Evolutionary conservation across 2,113 vertebrate genomes (phyloP).

Genomic region (Trematomus loennbergii): DNA sequence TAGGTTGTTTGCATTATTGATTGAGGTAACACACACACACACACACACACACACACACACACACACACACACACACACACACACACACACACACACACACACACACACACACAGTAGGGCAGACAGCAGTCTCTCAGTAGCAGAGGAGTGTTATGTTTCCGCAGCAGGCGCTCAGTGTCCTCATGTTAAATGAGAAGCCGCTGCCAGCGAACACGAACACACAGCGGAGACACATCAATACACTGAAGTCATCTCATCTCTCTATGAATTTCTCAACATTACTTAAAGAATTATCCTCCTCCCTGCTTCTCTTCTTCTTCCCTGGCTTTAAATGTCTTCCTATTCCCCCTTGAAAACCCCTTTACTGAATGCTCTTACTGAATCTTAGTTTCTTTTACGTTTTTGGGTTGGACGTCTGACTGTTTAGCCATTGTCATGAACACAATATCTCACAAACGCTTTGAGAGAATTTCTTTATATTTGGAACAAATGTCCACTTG

Average conservation of each 20-base stretch:
- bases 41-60: no score
- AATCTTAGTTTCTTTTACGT: not conserved
- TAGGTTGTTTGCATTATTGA: constrained; percentile 78
- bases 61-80: no score
- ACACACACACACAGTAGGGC: constrained; percentile 28
- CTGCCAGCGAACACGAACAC: constrained; percentile 18
- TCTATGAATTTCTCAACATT: not conserved
- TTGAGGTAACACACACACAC: no score
- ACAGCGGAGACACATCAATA: not conserved
- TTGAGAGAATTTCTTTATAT: no score
- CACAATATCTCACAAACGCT: no score
- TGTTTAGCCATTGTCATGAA: no score
- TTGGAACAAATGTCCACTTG: no score
- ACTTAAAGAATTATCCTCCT: not conserved
- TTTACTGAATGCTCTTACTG: not conserved
- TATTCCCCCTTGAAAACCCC: not conserved
- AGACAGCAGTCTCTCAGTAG: constrained; percentile 51
- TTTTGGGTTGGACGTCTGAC: not conserved
- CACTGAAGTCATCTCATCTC: not conserved
- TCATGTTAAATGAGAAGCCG: constrained; percentile 54
- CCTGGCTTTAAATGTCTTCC: not conserved
- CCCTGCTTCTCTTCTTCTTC: not conserved
- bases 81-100: no score
- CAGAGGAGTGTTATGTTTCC: constrained; percentile 71
- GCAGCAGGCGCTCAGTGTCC: constrained; percentile 43